Evolutionary conservation across 2,113 vertebrate genomes (phyloP), one percentile per base, ranked within the genome.

Genomic region (Cnemophilus loriae): DNA sequence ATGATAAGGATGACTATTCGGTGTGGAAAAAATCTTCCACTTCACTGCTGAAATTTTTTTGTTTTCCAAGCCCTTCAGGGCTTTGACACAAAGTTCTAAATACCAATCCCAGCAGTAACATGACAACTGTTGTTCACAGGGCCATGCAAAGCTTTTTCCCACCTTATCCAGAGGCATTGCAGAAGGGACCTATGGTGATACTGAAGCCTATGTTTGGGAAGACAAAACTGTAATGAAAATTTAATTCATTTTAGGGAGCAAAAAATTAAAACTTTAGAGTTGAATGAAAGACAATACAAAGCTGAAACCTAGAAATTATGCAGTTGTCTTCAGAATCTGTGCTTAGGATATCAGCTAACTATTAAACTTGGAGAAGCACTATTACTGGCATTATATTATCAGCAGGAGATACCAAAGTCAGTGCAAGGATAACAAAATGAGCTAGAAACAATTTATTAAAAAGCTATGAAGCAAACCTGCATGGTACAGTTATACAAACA

Each of bases 351-450:
- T 86, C 65, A 86, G 74, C 76, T 93, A 65, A 68, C 85, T 70
- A 60, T 85, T 94, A 88, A 94, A 90, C 41, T 84, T 88, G 39
- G 82, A 87, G 81, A 52, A 95, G 73, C 49, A 22, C 44, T 80
- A 9, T 75, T 75, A 39, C 47, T 84, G 65, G 52, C 24, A 3
- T 85, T 87, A 10, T 83, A 55, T 70, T 93, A 90, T 84, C 93
- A 91, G 91, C 89, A 96, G 94, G 89, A 95, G 71, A 83, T 91
- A 90, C 60, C 67, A 88, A 93, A 96, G 85, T 69, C 93, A 88
- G 50, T 37, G 82, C 63, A 91, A 92, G 64, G 89, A 93, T 78
- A 95, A 95, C 70, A 95, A 90, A 91, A 77, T 85, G 32, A 71
- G 35, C 91, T 95, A 87, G 89, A 79, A 95, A 74, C n/a, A 79